These are phyloP conservation scores for Prietella phreatophila DNA, from an alignment of 2,113 vertebrate genomes.

Conservation along the genomic window DNA sequence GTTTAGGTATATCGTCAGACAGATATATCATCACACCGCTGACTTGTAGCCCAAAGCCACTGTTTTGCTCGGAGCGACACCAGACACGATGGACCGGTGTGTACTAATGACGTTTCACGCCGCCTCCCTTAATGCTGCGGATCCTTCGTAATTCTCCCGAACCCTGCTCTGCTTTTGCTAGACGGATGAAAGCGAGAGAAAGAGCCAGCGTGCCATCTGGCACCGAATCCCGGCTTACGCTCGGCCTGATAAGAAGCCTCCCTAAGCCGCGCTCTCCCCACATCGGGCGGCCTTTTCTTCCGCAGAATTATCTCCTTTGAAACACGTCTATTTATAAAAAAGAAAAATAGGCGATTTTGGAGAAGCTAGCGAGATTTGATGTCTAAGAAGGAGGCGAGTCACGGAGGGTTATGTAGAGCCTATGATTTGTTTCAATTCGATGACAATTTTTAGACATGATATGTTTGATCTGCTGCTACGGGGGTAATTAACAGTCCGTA, in stretches of 20 bases:
- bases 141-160: slow-evolving; percentile 58
- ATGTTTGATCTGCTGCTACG: neutral
- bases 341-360: slow-evolving; percentile 44
- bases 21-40: neutral
- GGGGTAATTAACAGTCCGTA: slow-evolving; percentile 8
- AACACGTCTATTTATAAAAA: slow-evolving; percentile 60
- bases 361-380: slow-evolving; percentile 46
- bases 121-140: slow-evolving; percentile 43
- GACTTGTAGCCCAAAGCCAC: neutral
- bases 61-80: neutral
- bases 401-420: slow-evolving; percentile 14
- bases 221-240: slow-evolving; percentile 62
- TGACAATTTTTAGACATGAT: slow-evolving; percentile 3
- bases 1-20: neutral
- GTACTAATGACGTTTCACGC: slow-evolving; percentile 51
- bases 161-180: slow-evolving; percentile 60
- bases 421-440: slow-evolving; percentile 31
- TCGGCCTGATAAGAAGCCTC: slow-evolving; percentile 69
- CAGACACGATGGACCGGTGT: neutral
- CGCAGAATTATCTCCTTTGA: slow-evolving; percentile 59
- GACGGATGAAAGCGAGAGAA: slow-evolving; percentile 59
- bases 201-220: slow-evolving; percentile 72
- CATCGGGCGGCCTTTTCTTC: slow-evolving; percentile 63
- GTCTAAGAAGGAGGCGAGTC: slow-evolving; percentile 49
- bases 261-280: slow-evolving; percentile 62